Evolutionary conservation across 2,113 vertebrate genomes (phyloP).

Genomic region (Rhinoderma darwinii): DNA sequence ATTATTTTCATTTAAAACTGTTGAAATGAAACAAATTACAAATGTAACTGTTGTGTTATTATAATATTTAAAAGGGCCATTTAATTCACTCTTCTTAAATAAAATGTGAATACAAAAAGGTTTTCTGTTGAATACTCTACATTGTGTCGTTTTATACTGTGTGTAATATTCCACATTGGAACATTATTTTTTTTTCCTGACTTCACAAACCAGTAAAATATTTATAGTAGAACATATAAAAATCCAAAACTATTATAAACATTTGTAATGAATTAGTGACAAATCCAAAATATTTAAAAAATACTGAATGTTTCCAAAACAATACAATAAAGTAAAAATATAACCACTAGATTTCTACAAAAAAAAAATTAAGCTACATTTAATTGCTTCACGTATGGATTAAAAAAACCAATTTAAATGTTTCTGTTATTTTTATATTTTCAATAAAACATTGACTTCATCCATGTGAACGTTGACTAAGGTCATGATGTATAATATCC

Average conservation of each 20-base stretch:
- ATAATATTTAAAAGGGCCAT: neutral
- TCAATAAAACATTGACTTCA: neutral
- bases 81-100: neutral
- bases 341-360: neutral
- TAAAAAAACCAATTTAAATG: neutral
- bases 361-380: neutral
- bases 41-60: neutral
- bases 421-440: neutral
- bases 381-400: neutral
- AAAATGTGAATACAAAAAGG: neutral
- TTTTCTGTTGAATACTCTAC: too few species aligned
- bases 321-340: neutral
- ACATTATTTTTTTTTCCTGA: neutral
- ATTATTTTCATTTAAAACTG: neutral
- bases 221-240: neutral
- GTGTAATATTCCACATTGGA: too few species aligned
- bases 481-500: neutral
- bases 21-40: neutral
- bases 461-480: neutral
- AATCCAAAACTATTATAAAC: neutral
- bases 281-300: too few species aligned
- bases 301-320: neutral
- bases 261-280: neutral
- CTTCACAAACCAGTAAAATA: neutral
- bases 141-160: too few species aligned